These are phyloP conservation scores for Lepidostoma basale DNA, from an alignment of 1,140 invertebrate species.

Conservation along the genomic window DNA sequence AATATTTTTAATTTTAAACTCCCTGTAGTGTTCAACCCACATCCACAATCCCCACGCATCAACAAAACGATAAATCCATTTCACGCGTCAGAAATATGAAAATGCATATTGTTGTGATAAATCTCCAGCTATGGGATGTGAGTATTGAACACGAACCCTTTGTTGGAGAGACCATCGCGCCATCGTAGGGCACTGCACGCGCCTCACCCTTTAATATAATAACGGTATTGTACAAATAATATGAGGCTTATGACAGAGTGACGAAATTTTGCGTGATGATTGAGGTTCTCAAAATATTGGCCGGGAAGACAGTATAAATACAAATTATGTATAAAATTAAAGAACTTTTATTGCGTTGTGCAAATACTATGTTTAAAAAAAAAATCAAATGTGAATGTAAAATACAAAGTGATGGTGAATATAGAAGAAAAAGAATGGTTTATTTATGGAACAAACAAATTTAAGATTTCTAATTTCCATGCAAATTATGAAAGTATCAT, in stretches of 20 bases:
- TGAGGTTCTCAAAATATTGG: not conserved
- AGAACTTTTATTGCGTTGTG: too few relatives aligned
- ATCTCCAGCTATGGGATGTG: conserved; percentile 8
- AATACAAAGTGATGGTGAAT: too few relatives aligned
- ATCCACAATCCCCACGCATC: not conserved
- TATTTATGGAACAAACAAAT: too few relatives aligned
- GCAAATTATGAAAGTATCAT: too few relatives aligned
- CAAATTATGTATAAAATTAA: not conserved
- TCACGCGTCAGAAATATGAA: conserved; percentile 37
- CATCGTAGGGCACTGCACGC: not conserved
- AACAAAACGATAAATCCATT: conserved; percentile 29
- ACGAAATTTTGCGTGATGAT: conserved; percentile 8
- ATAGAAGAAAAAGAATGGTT: too few relatives aligned
- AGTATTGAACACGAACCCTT: conserved; percentile 7
- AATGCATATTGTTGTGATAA: conserved; percentile 32
- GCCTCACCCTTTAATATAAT: conserved; percentile 25
- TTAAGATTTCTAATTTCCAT: too few relatives aligned
- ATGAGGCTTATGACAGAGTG: conserved; percentile 40
- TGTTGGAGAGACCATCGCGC: conserved; percentile 19
- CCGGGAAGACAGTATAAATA: not conserved
- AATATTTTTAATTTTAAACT: too few relatives aligned
- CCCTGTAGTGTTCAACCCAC: too few relatives aligned
- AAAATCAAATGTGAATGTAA: too few relatives aligned
- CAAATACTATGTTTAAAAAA: too few relatives aligned
- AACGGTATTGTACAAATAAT: conserved; percentile 29